phyloP scores from a whole-genome alignment of 2,113 vertebrate genomes.

The Coptodon rendalli region DNA sequence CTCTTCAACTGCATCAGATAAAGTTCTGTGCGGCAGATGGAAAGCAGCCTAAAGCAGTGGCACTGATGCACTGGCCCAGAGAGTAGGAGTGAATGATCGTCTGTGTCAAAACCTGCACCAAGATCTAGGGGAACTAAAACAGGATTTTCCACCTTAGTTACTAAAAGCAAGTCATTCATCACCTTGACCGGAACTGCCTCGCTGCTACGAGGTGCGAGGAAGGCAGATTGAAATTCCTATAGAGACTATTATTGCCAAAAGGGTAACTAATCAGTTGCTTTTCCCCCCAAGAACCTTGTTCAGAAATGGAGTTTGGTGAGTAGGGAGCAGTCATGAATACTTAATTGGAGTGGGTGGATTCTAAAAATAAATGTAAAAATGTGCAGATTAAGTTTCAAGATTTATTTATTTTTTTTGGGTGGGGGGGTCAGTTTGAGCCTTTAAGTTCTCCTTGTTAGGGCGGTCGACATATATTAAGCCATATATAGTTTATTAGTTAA shows the following conservation, averaged over 20 bases:
- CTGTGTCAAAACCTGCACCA: slow-evolving; percentile 36
- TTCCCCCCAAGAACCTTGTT: not conserved
- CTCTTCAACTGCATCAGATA: slow-evolving; percentile 16
- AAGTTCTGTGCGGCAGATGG: slow-evolving; percentile 4
- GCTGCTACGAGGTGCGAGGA: not conserved
- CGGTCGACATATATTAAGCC: not conserved
- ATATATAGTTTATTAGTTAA: not conserved
- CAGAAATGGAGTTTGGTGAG: not conserved
- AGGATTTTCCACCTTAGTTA: slow-evolving; percentile 44
- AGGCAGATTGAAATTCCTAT: not conserved
- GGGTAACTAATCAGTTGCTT: not conserved
- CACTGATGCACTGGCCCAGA: slow-evolving; percentile 23
- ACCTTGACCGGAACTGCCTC: slow-evolving; percentile 9
- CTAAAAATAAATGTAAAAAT: not conserved
- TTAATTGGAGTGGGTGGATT: not conserved
- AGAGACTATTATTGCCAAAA: slow-evolving; percentile 1
- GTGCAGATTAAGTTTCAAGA: not conserved
- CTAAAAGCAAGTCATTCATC: slow-evolving; percentile 32
- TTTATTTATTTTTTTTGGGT: not conserved
- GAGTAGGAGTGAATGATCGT: slow-evolving; percentile 46
- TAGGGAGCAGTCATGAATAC: not conserved
- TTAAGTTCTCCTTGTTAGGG: not conserved
- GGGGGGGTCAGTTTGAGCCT: not conserved
- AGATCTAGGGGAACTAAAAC: slow-evolving; percentile 35
- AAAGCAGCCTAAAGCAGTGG: slow-evolving; percentile 33